Base-by-base conservation (phyloP, 1,140 invertebrate genomes). In the Oryctes rhinoceros region DNA sequence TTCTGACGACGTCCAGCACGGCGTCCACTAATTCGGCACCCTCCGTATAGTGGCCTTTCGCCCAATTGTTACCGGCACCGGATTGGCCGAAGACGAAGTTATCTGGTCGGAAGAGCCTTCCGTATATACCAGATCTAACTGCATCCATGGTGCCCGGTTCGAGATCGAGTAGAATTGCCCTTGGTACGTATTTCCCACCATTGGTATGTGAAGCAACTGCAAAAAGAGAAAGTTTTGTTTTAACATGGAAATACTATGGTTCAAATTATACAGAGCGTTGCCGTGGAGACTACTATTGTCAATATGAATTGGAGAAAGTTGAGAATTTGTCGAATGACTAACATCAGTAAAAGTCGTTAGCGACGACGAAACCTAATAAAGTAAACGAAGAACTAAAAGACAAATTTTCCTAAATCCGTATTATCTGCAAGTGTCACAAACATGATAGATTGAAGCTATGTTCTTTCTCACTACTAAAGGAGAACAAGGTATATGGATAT, bases 81-180 rank as follows among this genome's bases (percentile, higher is more conserved):
- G 91, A 92, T 84, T 94, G 93, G 59, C 94, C 94, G 84, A 96
- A 96, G 71, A 97, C 93, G 87, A 96, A 97, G 88, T 97, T 97
- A 88, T 97, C 96, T 5, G 96, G 96, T 79, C 95, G 90, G 88
- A 97, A 97, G 78, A 97, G 92, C 86, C 94, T 91, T 35, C 96
- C 96, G 84, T 94, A 96, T 47, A 94, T 94, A 59, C 96, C 96
- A 11, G 96, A 96, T 75, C 96, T 91, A 11, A 98, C 96, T 9
- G 96, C 94, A 88, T 98, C 96, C 96, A 98, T 98, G 67, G 96
- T 98, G 80, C 96, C 97, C 10, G 97, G 97, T 87, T 98, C 97
- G 84, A 98, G 89, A 89, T 98, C 97, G 62, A 98, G 92, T 10
- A 98, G 90, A 79, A 98, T 93, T 78, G 96, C 95, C 82, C 97